Percentiles rank a stretch among this genome's conserved stretches.
Conservation (phyloP, 2,113 vertebrate genomes). For the Accipiter virgatus region DNA sequence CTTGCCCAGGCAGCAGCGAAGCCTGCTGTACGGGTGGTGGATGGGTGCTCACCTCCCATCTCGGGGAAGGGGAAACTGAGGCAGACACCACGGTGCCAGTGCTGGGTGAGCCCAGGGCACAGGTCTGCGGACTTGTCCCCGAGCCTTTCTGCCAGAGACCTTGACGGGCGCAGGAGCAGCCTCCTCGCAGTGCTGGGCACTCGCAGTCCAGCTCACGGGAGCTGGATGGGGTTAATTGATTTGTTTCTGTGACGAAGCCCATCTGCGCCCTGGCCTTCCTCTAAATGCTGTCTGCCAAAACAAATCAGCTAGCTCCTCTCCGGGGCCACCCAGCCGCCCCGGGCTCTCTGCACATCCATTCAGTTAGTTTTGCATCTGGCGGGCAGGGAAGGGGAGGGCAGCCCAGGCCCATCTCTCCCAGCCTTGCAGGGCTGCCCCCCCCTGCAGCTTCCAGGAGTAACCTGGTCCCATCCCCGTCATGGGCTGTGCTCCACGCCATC, state of each 20-base stretch:
- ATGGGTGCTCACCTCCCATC: not conserved
- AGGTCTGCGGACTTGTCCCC: rapidly evolving
- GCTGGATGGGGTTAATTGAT: constrained; percentile 56
- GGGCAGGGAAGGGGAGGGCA: not conserved
- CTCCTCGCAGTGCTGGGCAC: not conserved
- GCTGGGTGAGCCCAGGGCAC: rapidly evolving
- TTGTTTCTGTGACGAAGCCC: constrained; percentile 34
- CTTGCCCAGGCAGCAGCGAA: not conserved
- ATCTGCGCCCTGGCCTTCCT: constrained; percentile 2
- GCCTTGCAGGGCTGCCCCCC: not conserved
- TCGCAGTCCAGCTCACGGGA: not conserved
- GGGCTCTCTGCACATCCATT: constrained; percentile 8
- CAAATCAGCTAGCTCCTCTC: constrained; percentile 35
- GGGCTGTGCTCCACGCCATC: not conserved
- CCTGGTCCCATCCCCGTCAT: not conserved
- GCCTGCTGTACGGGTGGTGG: not conserved
- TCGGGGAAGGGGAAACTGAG: not conserved
- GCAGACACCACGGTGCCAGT: not conserved
- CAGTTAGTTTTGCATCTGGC: not conserved
- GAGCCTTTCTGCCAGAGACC: not conserved
- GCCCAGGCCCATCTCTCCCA: not conserved
- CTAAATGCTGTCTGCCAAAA: constrained; percentile 52
- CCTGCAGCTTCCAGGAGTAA: not conserved
- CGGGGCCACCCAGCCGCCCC: not conserved
- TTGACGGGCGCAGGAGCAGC: not conserved